Percentiles rank a stretch among this genome's conserved stretches.
Conservation (phyloP, 2,113 vertebrate species). For the Zapornia atra region DNA sequence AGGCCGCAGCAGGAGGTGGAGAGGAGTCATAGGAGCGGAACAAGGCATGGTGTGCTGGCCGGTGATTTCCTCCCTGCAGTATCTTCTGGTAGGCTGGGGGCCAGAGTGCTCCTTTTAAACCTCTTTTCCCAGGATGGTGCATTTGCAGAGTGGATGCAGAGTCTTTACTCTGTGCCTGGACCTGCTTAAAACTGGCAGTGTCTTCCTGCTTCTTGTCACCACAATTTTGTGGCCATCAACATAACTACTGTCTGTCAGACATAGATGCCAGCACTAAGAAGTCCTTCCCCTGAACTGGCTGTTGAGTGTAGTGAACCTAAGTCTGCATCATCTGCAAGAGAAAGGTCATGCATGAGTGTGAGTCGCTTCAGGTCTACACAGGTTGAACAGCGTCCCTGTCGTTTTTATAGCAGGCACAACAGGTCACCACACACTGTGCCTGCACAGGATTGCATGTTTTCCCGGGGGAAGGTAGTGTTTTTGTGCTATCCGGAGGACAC, state of each 20-base stretch:
- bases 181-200: background rate
- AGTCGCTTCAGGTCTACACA: background rate
- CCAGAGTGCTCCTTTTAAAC: background rate
- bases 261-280: background rate
- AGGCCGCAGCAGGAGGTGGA: background rate
- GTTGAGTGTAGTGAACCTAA: background rate
- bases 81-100: background rate
- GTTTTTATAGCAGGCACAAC: background rate
- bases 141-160: background rate
- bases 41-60: background rate
- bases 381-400: background rate
- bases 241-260: background rate
- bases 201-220: background rate
- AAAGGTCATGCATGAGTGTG: fast-evolving
- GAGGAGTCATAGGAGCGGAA: background rate
- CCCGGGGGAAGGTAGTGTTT: background rate
- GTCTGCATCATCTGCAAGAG: background rate
- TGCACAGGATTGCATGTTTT: background rate
- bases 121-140: background rate
- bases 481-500: background rate
- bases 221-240: background rate
- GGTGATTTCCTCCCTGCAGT: background rate
- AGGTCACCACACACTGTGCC: background rate
- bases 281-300: background rate
- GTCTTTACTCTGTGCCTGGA: background rate